A percentile compares a stretch with the other conserved stretches of the same genome.
phyloP scores from a whole-genome alignment of 2,888 invertebrate genomes.

The Rhaphigaster nebulosa region DNA sequence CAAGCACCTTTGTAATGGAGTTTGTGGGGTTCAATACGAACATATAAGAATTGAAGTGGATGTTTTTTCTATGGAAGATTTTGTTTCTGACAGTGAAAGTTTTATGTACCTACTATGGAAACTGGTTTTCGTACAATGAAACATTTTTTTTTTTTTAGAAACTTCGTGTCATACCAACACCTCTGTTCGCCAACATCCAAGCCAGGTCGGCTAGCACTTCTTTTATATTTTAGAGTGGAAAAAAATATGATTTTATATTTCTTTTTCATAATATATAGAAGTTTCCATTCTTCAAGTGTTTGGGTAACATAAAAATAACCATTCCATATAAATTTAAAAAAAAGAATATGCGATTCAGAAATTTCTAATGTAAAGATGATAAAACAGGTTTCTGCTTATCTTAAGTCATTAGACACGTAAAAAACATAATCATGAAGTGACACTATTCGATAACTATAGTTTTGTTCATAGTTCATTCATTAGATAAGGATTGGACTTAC shows the following conservation, averaged over 20 bases:
- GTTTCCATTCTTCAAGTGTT: background rate
- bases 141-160: background rate
- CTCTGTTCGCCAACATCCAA: too few relatives aligned
- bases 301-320: background rate
- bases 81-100: background rate
- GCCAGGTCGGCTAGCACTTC: background rate
- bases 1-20: too few relatives aligned
- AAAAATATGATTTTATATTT: too few relatives aligned
- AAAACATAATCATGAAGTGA: background rate
- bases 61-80: background rate
- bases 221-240: background rate
- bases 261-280: too few relatives aligned
- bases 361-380: background rate
- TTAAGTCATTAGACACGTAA: background rate
- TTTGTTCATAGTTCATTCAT: background rate
- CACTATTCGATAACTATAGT: background rate
- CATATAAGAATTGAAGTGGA: background rate
- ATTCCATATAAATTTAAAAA: background rate
- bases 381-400: background rate
- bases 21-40: background rate
- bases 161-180: too few relatives aligned
- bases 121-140: background rate
- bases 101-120: background rate
- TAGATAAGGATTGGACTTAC: background rate
- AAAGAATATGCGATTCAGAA: background rate